These are phyloP conservation scores for Sympetrum striolatum DNA, from an alignment of 2,888 invertebrate species.

Conservation along the genomic window DNA sequence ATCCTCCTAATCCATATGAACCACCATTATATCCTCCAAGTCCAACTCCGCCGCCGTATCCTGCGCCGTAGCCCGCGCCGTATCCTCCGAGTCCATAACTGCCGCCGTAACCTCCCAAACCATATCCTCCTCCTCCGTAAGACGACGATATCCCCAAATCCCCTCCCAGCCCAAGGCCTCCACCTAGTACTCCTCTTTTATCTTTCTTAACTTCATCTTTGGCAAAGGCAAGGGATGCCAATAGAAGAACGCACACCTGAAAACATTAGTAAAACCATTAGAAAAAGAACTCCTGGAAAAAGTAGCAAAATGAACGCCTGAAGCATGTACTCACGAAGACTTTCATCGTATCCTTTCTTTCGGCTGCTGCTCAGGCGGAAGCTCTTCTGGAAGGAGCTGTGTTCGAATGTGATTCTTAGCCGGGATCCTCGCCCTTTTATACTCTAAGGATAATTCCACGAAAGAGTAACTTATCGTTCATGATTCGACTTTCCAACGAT, in stretches of 20 bases:
- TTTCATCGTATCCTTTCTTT: background rate
- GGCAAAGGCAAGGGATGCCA: background rate
- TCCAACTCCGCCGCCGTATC: background rate
- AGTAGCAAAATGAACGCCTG: background rate
- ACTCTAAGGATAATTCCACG: background rate
- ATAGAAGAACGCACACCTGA: background rate
- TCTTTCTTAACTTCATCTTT: background rate
- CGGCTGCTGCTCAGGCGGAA: background rate
- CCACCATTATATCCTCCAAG: background rate
- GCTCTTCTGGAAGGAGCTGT: background rate
- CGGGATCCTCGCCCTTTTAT: background rate
- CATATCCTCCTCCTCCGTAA: background rate
- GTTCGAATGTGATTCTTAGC: background rate
- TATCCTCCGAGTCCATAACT: background rate
- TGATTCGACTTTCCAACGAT: background rate
- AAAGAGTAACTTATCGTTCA: background rate
- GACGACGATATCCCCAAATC: background rate
- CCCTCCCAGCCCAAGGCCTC: background rate
- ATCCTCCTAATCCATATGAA: background rate
- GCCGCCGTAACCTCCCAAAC: background rate
- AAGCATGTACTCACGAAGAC: background rate
- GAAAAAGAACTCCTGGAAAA: no score
- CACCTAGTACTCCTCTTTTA: background rate
- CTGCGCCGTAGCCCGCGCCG: background rate
- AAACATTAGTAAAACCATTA: background rate